Conservation (phyloP, 1,140 invertebrate species). For the Contarinia nasturtii region DNA sequence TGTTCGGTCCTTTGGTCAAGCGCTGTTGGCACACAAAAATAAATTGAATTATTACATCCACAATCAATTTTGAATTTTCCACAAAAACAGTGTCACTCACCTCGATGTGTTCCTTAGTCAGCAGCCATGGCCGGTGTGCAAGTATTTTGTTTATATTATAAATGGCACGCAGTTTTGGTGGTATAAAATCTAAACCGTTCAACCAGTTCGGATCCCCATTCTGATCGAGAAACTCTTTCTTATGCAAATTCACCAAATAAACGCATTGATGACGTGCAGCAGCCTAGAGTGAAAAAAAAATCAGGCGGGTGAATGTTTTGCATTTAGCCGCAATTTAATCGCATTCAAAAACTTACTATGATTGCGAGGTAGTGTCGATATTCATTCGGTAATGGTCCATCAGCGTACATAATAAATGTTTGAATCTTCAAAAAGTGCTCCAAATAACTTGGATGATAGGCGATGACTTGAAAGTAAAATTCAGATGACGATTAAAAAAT, state of each 20-base stretch:
- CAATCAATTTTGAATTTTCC: too few species aligned
- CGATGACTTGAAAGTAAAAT: too few species aligned
- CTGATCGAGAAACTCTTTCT: constrained; percentile 59
- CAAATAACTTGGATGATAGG: constrained; percentile 63
- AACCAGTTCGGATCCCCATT: constrained; percentile 65
- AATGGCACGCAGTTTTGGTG: constrained; percentile 60
- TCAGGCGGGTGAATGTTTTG: too few species aligned
- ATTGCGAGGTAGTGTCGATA: constrained; percentile 78
- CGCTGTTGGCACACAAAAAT: constrained; percentile 33
- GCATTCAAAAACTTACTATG: too few species aligned
- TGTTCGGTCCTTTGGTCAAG: constrained; percentile 54
- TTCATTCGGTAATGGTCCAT: constrained; percentile 65
- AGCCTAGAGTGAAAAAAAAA: constrained; percentile 40
- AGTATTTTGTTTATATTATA: constrained; percentile 79
- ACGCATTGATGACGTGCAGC: constrained; percentile 71
- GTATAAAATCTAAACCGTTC: constrained; percentile 52
- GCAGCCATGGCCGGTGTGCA: constrained; percentile 72
- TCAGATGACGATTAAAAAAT: too few species aligned
- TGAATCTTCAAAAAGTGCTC: constrained; percentile 65
- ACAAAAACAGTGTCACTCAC: too few species aligned
- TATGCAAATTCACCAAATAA: constrained; percentile 66
- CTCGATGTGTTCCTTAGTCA: constrained; percentile 64
- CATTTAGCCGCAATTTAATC: too few species aligned
- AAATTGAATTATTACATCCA: too few species aligned
- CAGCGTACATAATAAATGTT: constrained; percentile 61